Base-by-base conservation (phyloP, 1,140 invertebrate species). In the Laupala kohalensis region DNA sequence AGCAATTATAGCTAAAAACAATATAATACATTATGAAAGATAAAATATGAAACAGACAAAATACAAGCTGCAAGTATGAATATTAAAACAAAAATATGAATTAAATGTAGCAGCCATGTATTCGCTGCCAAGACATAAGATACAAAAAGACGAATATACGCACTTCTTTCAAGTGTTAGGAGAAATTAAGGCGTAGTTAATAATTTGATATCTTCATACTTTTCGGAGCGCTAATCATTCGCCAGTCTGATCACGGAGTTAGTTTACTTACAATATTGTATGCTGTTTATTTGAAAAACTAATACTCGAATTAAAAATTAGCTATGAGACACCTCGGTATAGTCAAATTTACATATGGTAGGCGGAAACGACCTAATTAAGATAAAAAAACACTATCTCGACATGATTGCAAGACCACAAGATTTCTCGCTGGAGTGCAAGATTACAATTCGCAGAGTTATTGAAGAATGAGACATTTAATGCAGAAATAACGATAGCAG, bases 401-500 rank as follows among this genome's bases (percentile, higher is more conserved):
- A 67, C 66, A 25, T 67, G 66, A 26, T n/a, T 67, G 66, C 66
- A 67, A 67, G 66, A 67, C 9, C 3, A 67, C 19, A 67, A 67
- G 24, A 5, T 15, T 67, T 67, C 66, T 62, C 66, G 27, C 24
- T 67, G 66, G 5, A 67, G 66, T 67, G 66, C 25, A 67, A 26
- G 66, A 24, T 19, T 67, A 9, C 24, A 27, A 67, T 67, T 67
- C 66, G 24, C 27, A 24, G 15, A 67, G 27, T 3, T 67, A 67
- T 25, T 67, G 24, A 67, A 67, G 66, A 67, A 67, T 27, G 27
- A 6, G 25, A 26, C 66, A 25, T 27, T 12, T 62, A 62, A 62
- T 62, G 24, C 24, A 67, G 5, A 15, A 24, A 67, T 67, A 26
- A 25, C 23, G 24, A 67, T n/a, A 67, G 23, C 24, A 67, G 23